Percentiles rank a stretch among this genome's conserved stretches.
These are phyloP conservation scores for Palaemon carinicauda DNA, from an alignment of 1,140 invertebrate genomes.

Conservation along the genomic window DNA sequence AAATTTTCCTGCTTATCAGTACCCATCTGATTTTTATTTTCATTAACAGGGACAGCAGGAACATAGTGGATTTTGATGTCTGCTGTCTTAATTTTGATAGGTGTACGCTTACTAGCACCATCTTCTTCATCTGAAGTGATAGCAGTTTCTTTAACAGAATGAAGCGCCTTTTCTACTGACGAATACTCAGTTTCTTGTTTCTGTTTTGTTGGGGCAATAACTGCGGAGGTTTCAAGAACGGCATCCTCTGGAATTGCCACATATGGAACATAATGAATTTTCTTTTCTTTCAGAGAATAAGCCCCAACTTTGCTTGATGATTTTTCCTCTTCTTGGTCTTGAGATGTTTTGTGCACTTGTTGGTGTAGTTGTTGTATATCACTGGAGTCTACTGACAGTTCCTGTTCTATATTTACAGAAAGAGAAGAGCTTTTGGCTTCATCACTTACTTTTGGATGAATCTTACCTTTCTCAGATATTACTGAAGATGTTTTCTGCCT, in stretches of 20 bases:
- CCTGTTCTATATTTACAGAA: no score
- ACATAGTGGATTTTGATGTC: slow-evolving; percentile 16
- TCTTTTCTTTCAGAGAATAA: not conserved
- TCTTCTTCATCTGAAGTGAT: not conserved
- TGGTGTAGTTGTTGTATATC: no score
- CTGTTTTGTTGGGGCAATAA: not conserved
- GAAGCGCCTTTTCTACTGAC: no score
- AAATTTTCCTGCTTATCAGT: not conserved
- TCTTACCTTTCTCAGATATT: no score
- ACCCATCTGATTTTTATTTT: not conserved
- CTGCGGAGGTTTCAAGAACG: not conserved
- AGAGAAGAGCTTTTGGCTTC: no score
- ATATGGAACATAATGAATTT: slow-evolving; percentile 28
- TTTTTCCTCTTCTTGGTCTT: not conserved
- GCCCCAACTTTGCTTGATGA: not conserved
- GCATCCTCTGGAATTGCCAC: not conserved
- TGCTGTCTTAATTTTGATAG: not conserved
- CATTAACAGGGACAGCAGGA: slow-evolving; percentile 9
- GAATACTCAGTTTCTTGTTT: not conserved
- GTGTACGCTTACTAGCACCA: no score
- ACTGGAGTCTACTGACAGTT: no score
- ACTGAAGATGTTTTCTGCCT: not conserved
- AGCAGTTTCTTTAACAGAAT: not conserved
- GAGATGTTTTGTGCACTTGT: no score
- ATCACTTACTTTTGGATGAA: no score